Evolutionary conservation across 2,113 vertebrate species (phyloP), one percentile per base, ranked within the genome.

Genomic region (Panthera uncia): DNA sequence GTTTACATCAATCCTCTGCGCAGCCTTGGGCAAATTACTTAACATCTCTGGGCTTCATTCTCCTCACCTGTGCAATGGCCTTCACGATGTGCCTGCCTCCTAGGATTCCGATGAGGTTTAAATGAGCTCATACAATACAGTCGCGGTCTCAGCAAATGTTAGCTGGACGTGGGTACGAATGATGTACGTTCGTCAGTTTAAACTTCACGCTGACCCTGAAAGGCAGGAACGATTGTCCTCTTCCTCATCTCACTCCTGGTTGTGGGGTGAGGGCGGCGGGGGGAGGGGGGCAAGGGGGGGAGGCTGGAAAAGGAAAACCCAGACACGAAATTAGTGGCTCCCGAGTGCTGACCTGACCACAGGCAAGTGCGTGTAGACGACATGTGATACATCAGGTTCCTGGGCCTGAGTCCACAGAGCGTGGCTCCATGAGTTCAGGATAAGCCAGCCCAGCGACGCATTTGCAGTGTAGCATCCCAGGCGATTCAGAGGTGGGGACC

Each of bases 331-430:
- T n/a, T 4, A 9, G 2, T 3, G 41, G 13, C 1, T 68, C 16
- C 36, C 57, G 11, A 83, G 65, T 27, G 21, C 61, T n/a, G 15
- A 16, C 31, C 2, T 5, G 52, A 55, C 33, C 4, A 1, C 7
- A 0, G 7, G 4, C 38, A 41, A 25, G 73, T 3, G 0, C 5
- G 5, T 1, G 0, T 0, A 27, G 83, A 9, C 5, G 63, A 19
- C 0, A 2, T 0, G 2, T 1, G 38, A 19, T 5, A n/a, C n/a
- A 21, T 16, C 36, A 29, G 11, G 11, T 48, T 73, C 61, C 52
- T 18, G 8, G 57, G 48, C 12, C 61, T 1, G 45, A 55, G 13
- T 50, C 23, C 12, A 10, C 31, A 2, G 9, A 45, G 66, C 13
- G 3, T 0, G 21, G 11, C 3, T 63, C n/a, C 18, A 0, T 3